Evolutionary conservation across 2,113 vertebrate species (phyloP).

Genomic region (Saccopteryx leptura): DNA sequence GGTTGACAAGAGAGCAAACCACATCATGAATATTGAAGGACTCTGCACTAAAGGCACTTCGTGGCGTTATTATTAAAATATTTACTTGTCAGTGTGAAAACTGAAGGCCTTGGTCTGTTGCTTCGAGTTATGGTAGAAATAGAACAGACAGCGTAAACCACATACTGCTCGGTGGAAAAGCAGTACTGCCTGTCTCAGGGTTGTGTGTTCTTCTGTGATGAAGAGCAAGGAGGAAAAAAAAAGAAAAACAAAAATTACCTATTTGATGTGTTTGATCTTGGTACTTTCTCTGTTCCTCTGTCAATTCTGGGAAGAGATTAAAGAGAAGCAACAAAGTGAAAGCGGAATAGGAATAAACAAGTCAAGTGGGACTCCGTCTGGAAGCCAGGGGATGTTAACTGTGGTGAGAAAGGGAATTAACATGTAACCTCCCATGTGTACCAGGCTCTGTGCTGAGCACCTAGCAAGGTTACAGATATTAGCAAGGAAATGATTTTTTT

Average conservation of each 20-base stretch:
- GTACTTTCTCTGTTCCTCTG: conserved; percentile 73
- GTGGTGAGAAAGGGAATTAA: not conserved
- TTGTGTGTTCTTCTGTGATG: conserved; percentile 47
- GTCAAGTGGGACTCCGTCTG: conserved; percentile 71
- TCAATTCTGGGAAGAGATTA: conserved; percentile 78
- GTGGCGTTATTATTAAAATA: conserved; percentile 66
- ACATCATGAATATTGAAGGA: conserved; percentile 69
- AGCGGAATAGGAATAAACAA: conserved; percentile 70
- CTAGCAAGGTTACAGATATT: not conserved
- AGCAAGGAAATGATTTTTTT: not conserved
- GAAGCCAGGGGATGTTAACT: conserved; percentile 10
- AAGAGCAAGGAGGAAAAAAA: conserved; percentile 38
- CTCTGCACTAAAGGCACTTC: not conserved
- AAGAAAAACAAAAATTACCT: conserved; percentile 58
- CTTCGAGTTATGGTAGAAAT: not conserved
- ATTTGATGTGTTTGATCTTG: conserved; percentile 78
- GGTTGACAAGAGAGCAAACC: conserved; percentile 45
- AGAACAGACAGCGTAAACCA: not conserved
- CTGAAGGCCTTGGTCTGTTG: not conserved
- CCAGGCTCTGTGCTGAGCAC: not conserved
- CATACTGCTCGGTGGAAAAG: not conserved
- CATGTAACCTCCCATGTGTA: not conserved
- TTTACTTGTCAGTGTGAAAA: conserved; percentile 45
- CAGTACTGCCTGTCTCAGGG: not conserved
- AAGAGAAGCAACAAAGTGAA: conserved; percentile 76